Evolutionary conservation across 2,113 vertebrate species (phyloP).

Genomic region (Xyliphius kryptos): DNA sequence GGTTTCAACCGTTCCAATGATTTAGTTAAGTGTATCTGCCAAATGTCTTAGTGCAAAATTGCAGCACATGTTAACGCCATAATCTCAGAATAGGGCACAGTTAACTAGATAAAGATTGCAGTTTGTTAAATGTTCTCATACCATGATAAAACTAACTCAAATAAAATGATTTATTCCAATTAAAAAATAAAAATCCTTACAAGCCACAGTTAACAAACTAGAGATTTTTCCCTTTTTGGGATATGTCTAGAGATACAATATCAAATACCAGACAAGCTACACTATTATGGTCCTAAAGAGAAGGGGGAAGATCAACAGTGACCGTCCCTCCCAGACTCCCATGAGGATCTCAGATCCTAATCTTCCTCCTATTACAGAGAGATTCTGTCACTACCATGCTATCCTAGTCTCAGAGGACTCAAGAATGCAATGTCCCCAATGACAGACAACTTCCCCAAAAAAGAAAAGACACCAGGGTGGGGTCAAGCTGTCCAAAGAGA

Average conservation of each 20-base stretch:
- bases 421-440: conserved; percentile 6
- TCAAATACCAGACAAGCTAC: conserved; percentile 12
- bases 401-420: conserved; percentile 7
- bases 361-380: conserved; percentile 15
- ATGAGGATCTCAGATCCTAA: conserved; percentile 14
- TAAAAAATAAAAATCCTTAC: neutral
- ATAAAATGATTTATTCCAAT: conserved; percentile 1
- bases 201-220: conserved; percentile 4
- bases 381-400: conserved; percentile 25
- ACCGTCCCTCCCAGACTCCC: conserved; percentile 20
- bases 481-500: conserved; percentile 6
- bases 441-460: conserved; percentile 16
- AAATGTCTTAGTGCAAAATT: neutral
- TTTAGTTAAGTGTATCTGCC: neutral
- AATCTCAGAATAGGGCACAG: neutral
- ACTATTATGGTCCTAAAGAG: conserved; percentile 1
- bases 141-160: conserved; percentile 6
- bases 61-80: neutral
- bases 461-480: conserved; percentile 1
- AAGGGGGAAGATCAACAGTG: conserved; percentile 14
- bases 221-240: conserved; percentile 5
- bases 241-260: conserved; percentile 1
- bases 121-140: conserved; percentile 3
- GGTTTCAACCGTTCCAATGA: neutral
- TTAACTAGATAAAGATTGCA: conserved; percentile 2